Conservation (phyloP, 2,888 invertebrate species). For the Drosophila koepferae region DNA sequence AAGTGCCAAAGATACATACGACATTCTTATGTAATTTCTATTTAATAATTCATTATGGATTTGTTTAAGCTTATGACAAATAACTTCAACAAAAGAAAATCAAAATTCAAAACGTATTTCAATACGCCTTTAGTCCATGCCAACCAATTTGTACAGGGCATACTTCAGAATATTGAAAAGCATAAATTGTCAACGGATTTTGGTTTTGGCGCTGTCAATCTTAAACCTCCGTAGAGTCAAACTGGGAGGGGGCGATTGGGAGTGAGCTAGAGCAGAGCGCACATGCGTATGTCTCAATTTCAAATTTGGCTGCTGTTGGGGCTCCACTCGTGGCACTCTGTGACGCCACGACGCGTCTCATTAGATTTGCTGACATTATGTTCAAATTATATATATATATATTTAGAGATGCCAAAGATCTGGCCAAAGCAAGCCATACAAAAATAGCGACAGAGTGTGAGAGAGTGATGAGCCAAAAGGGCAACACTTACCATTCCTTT, state of each 20-base stretch:
- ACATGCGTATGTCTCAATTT: slow-evolving; percentile 73
- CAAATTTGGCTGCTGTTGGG: slow-evolving; percentile 60
- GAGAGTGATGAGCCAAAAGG: background rate
- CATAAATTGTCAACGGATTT: slow-evolving; percentile 34
- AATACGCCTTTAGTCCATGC: background rate
- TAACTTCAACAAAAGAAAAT: background rate
- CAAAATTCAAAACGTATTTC: background rate
- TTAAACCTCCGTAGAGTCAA: background rate
- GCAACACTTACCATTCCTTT: slow-evolving; percentile 86
- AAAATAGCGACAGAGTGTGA: too few relatives aligned
- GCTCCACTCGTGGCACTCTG: slow-evolving; percentile 49
- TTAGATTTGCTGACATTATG: slow-evolving; percentile 48
- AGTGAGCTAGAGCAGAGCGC: slow-evolving; percentile 4
- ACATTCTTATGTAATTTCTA: too few relatives aligned
- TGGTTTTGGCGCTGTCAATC: slow-evolving; percentile 68
- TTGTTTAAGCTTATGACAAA: background rate
- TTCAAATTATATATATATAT: slow-evolving; percentile 7
- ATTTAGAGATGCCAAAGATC: slow-evolving; percentile 12
- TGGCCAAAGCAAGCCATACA: background rate
- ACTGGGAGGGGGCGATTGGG: background rate
- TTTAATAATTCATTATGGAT: background rate
- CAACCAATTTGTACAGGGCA: background rate
- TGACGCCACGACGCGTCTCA: slow-evolving; percentile 44
- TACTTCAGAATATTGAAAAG: slow-evolving; percentile 1
- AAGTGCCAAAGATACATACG: background rate